Base-by-base conservation (phyloP, 2,797 vertebrate species). In the Chaunax sp. region DNA sequence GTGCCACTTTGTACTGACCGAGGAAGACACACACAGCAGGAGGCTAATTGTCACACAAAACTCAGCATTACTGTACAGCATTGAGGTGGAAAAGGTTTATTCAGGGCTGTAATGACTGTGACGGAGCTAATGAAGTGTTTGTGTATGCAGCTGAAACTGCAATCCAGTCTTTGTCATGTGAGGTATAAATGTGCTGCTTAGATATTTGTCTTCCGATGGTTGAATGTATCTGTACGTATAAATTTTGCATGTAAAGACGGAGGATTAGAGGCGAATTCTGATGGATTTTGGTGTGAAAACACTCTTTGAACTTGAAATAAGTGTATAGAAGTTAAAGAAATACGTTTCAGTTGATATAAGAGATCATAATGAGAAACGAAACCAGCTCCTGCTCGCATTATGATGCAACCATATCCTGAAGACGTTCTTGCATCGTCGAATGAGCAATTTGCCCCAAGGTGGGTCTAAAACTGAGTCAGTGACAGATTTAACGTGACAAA, bases 401-500 rank as follows among this genome's bases (percentile, higher is more conserved):
- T 46, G 62, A 59, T 43, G 15, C 41, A 51, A 54, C 22, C 15
- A 4, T 20, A 41, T 11, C 18, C 28, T 44, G 57, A 45, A 45
- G 41, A 28, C 52, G 50, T 16, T 25, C 13, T 68, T 52, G 52
- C 56, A 37, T 83, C 75, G 68, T 78, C 11, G 54, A 47, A 75
- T 38, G 43, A 77, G 66, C 35, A 64, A n/a, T 62, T 46, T 63
- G 23, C 50, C 33, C 55, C 64, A 3, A 22, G 20, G 63, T n/a
- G 14, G 55, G 46, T 65, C 59, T 43, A 51, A 69, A 56, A 54
- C 25, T 64, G 71, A 72, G 66, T 67, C 72, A 53, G 50, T 72
- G 74, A 67, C 59, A 79, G 52, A 77, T 74, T 76, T 60, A 76
- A 78, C 59, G 53, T 55, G 58, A 77, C 60, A 72, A 64, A 47